phyloP scores from a whole-genome alignment of 2,888 invertebrate genomes.

The Cremastobaeus sp. region DNA sequence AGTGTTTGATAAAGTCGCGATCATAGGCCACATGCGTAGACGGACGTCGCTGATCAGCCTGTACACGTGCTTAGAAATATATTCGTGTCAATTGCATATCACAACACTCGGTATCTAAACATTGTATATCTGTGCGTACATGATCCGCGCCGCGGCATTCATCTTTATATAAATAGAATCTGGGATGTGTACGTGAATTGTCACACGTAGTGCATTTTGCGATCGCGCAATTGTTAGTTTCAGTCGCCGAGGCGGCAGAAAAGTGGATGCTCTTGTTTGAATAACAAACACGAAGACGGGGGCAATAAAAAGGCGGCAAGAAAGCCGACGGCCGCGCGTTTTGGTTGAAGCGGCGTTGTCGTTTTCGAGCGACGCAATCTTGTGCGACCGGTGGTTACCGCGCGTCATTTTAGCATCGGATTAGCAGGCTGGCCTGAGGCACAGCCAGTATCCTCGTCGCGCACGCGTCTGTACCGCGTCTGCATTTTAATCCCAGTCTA shows the following conservation, averaged over 20 bases:
- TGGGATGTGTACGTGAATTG: conserved; percentile 39
- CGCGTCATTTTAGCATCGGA: conserved; percentile 55
- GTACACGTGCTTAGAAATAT: too few species aligned
- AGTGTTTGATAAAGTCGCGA: too few species aligned
- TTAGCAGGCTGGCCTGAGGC: conserved; percentile 53
- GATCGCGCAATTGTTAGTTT: background rate
- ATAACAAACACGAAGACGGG: background rate
- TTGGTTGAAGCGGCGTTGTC: background rate
- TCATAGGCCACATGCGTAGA: too few species aligned
- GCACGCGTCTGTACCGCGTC: conserved; percentile 34
- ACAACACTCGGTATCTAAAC: conserved; percentile 49
- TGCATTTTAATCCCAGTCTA: conserved; percentile 57
- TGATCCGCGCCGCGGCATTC: conserved; percentile 46
- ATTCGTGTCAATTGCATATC: too few species aligned
- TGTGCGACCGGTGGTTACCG: conserved; percentile 37
- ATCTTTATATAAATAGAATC: conserved; percentile 41
- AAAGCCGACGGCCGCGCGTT: background rate
- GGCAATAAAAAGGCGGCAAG: background rate
- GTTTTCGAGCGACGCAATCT: conserved; percentile 35
- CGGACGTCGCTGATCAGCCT: too few species aligned
- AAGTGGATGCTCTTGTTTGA: background rate
- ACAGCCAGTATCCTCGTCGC: conserved; percentile 42
- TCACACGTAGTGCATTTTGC: conserved; percentile 21
- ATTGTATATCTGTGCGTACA: conserved; percentile 21
- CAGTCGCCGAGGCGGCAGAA: background rate